Evolutionary conservation across 1,140 invertebrate genomes (phyloP).

Genomic region (Himalopsyche phryganea): DNA sequence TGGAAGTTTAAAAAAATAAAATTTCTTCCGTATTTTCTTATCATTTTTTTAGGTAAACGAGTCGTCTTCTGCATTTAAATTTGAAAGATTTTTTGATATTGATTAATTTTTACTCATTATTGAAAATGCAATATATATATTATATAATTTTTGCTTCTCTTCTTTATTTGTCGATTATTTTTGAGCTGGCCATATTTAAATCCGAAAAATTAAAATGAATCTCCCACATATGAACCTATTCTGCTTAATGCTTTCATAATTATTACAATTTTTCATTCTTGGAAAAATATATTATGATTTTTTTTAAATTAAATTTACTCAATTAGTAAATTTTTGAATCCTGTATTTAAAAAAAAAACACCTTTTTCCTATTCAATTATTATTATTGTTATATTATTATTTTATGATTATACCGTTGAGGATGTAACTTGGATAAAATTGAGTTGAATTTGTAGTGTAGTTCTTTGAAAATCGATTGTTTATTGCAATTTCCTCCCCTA

Average conservation of each 20-base stretch:
- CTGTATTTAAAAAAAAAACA: too few relatives aligned
- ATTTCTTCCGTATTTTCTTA: too few relatives aligned
- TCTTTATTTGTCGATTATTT: slow-evolving; percentile 29
- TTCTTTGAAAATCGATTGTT: slow-evolving; percentile 34
- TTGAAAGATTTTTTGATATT: too few relatives aligned
- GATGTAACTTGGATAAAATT: slow-evolving; percentile 6
- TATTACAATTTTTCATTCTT: too few relatives aligned
- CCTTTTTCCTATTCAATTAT: too few relatives aligned
- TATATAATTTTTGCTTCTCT: slow-evolving; percentile 30
- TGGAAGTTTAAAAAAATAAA: too few relatives aligned
- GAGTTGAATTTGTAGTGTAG: slow-evolving; percentile 26
- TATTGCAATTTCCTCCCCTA: slow-evolving; percentile 12
- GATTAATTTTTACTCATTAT: not conserved
- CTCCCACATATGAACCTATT: slow-evolving; percentile 29
- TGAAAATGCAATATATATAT: slow-evolving; percentile 12
- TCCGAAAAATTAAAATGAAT: slow-evolving; percentile 14
- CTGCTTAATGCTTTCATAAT: slow-evolving; percentile 30
- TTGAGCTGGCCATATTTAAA: slow-evolving; percentile 32
- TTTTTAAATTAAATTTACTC: not conserved
- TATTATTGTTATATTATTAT: not conserved
- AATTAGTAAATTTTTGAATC: not conserved
- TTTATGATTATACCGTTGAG: not conserved
- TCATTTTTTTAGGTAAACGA: too few relatives aligned
- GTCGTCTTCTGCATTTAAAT: too few relatives aligned
- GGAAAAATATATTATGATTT: too few relatives aligned